Base-by-base conservation (phyloP, 2,113 vertebrate genomes). In the Marcusenius ussheri region DNA sequence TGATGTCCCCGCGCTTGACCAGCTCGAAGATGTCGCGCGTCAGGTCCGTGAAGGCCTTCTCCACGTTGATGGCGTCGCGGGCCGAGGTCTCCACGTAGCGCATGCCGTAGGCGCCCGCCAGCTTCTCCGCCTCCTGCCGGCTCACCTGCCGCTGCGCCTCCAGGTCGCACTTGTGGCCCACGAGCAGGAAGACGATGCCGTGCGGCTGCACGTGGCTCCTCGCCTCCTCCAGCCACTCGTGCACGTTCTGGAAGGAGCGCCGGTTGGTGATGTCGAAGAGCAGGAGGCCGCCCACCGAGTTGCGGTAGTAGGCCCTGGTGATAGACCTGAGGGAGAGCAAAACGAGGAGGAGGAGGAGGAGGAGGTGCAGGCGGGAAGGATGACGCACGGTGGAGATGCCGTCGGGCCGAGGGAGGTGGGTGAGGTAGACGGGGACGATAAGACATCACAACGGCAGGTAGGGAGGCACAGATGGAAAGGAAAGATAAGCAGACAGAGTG, bases 211-310 rank as follows among this genome's bases (percentile, higher is more conserved):
- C 97, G 1, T 98, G 98, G 91, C 97, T 98, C 93, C 97, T 97
- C 96, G 97, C 98, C 96, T 99, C 89, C 93, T 97, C 96, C 27
- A 97, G 94, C 97, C 97, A 97, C 92, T 97, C 96, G 3, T 98
- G 97, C 89, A 99, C 97, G 5, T 99, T 99, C 94, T 99, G 97
- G 96, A 99, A 99, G 90, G 98, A 99, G 90, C 98, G 96, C 74
- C 97, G 97, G 96, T 98, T 99, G 90, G 98, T 98, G 94, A 99
- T 99, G 95, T 99, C 98, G 91, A 99, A 99, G 86, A 99, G 97
- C 89, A 99, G 95, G 51, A 99, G 96, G 5, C 98, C 98, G 0
- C 98, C 98, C n/a, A 99, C 98, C 0, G 98, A 99, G 94, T 99
- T 99, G 92, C 98, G 96, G 96, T 98, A 98, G 96, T 98, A 98